A percentile compares a stretch with the other conserved stretches of the same genome.
These are phyloP conservation scores for Hemiprocne comata DNA, from an alignment of 2,113 vertebrate genomes.

Conservation along the genomic window DNA sequence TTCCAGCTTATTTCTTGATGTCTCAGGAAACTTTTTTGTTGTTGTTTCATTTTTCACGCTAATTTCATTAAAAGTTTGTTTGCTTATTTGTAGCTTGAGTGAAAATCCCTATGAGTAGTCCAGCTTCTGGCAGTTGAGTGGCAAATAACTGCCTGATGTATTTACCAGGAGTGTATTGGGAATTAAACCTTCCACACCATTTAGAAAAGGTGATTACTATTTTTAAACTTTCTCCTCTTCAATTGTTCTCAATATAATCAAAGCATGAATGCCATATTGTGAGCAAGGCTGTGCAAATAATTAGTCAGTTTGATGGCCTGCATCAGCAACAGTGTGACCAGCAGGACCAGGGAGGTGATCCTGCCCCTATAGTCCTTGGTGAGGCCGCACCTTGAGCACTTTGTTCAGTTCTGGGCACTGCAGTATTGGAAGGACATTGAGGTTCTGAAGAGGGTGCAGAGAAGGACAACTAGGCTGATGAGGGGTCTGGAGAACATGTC, in stretches of 20 bases:
- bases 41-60: not conserved
- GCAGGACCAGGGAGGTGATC: no score
- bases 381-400: no score
- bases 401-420: no score
- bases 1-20: not conserved
- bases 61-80: slow-evolving; percentile 2
- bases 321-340: no score
- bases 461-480: no score
- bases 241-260: not conserved
- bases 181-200: not conserved
- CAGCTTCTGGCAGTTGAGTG: not conserved
- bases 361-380: no score
- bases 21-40: not conserved
- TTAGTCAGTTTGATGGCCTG: not conserved
- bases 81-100: not conserved
- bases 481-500: no score
- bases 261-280: not conserved
- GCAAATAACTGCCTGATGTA: not conserved
- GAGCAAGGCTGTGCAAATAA: not conserved
- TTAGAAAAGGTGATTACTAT: not conserved
- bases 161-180: not conserved
- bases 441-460: no score
- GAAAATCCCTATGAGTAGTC: not conserved
- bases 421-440: no score
- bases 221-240: not conserved